Conservation (phyloP, 2,113 vertebrate species). For the Nestor notabilis region DNA sequence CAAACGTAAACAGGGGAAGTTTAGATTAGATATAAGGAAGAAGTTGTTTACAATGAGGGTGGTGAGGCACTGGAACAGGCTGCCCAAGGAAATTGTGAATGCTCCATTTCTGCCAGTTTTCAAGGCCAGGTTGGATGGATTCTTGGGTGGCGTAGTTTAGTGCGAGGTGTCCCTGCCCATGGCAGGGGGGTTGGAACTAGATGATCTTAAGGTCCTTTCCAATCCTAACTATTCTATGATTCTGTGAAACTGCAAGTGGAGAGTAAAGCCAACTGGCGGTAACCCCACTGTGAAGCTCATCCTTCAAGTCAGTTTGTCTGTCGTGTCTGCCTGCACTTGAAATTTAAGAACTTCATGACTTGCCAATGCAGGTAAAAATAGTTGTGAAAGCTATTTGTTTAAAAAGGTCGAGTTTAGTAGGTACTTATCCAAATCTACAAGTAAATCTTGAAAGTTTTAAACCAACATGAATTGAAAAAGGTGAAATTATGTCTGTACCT, state of each 20-base stretch:
- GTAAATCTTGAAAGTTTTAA: neutral
- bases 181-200: neutral
- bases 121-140: no score
- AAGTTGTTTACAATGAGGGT: no score
- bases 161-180: neutral
- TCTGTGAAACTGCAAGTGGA: neutral
- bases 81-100: no score
- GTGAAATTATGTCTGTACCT: neutral
- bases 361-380: neutral
- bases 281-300: rapidly evolving
- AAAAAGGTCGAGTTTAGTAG: neutral
- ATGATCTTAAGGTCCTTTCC: neutral
- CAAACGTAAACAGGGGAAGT: no score
- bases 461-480: neutral
- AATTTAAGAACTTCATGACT: neutral
- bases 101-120: no score
- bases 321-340: rapidly evolving
- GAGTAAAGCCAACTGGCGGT: neutral
- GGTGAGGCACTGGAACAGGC: no score
- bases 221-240: neutral
- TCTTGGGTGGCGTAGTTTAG: no score
- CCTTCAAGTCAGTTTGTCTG: neutral
- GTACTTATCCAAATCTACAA: neutral
- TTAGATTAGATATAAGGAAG: no score
- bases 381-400: neutral